Conservation (phyloP, 1,140 invertebrate genomes). For the Caenorhabditis inopinata region DNA sequence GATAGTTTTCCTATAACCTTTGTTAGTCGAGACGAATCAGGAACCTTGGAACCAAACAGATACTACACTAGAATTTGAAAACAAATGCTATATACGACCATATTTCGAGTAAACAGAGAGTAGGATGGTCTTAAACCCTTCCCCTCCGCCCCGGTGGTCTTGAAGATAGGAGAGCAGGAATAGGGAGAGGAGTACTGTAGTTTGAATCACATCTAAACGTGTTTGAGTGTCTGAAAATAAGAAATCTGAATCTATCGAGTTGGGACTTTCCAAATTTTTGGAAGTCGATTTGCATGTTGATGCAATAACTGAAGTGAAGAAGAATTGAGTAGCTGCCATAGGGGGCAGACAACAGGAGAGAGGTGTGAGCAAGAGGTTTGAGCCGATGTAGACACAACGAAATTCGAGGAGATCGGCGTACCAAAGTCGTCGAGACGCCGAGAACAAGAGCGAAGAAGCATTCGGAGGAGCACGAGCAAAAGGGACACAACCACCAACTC, state of each 20-base stretch:
- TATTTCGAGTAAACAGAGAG: neutral
- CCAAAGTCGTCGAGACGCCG: constrained; percentile 24
- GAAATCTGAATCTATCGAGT: too few species aligned
- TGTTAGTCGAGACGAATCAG: neutral
- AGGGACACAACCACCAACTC: constrained; percentile 24
- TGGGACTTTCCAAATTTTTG: constrained; percentile 1
- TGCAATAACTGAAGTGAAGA: constrained; percentile 32
- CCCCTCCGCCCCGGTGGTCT: neutral
- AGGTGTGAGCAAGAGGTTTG: constrained; percentile 25
- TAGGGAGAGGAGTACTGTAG: neutral
- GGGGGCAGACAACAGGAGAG: constrained; percentile 19
- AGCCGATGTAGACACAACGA: neutral
- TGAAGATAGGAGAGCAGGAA: too few species aligned
- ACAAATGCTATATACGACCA: neutral
- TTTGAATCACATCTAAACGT: neutral
- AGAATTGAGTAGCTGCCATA: constrained; percentile 30
- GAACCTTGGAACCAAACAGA: too few species aligned
- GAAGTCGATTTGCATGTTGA: constrained; percentile 26
- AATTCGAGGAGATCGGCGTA: constrained; percentile 10
- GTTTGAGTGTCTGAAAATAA: too few species aligned
- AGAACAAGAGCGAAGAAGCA: constrained; percentile 24
- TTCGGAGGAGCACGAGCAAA: neutral
- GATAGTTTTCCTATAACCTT: neutral
- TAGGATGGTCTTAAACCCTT: neutral
- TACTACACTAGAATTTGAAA: neutral